Base-by-base conservation (phyloP, 2,797 vertebrate genomes). In the Clarias laeviceps region DNA sequence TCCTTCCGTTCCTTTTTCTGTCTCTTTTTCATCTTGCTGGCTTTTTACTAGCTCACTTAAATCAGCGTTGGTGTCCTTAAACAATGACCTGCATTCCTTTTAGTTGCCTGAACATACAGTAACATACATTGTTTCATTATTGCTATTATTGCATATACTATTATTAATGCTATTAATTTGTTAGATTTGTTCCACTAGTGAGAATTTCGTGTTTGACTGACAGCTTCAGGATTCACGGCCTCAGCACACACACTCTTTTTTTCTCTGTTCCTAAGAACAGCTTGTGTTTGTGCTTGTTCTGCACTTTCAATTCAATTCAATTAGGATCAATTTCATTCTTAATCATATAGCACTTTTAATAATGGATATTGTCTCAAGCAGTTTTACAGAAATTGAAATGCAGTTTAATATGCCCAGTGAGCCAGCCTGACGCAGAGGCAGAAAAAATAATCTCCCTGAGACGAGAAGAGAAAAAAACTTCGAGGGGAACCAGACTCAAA, bases 331-430 rank as follows among this genome's bases (percentile, higher is more conserved):
- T 50, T 50, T 12, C 2, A 50, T 45, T 72, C 37, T 69, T 37
- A 37, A 20, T 69, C 37, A 8, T 69, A 69, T 69, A n/a, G 22
- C 69, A 72, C 69, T 72, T 74, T 74, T 56, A 76, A 57, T 27
- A 32, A 12, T 59, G 61, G 11, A 24, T 59, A 37, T 34, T 34
- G 34, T 61, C 6, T 37, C 18, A 50, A 79, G 22, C 22, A 40
- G 59, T 14, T 79, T 79, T 27, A 50, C 34, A 64, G 15, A 45
- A 65, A 62, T 37, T 22, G n/a, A 2, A 1, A 45, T 80, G 77
- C 27, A 79, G 34, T 62, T 64, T 62, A 64, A 64, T 27, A 45
- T 2, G 22, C 57, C 20, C 17, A 27, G 45, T 29, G 24, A 45
- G 15, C 37, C 50, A 65, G 64, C 7, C 37, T 11, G n/a, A 62